Conservation (phyloP, 2,113 vertebrate genomes). For the Ophiodon elongatus region DNA sequence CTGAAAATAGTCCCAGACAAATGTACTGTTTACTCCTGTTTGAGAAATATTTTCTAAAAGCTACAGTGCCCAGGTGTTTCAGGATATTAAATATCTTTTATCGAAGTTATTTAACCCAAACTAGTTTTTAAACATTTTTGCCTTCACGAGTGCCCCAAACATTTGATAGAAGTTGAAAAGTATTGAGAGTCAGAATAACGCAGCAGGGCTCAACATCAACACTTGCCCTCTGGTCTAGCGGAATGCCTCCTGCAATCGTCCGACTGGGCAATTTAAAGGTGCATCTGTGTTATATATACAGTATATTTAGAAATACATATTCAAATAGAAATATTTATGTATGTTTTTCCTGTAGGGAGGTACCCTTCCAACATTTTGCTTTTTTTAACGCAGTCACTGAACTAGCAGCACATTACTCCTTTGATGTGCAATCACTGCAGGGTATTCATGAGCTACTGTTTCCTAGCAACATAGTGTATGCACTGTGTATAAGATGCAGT, state of each 20-base stretch:
- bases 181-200: neutral
- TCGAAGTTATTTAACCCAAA: neutral
- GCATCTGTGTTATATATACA: neutral
- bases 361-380: slow-evolving; percentile 22
- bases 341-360: neutral
- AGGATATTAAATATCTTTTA: neutral
- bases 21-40: neutral
- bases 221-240: too few species aligned
- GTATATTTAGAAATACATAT: slow-evolving; percentile 3
- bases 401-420: slow-evolving; percentile 53
- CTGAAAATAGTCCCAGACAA: neutral
- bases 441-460: slow-evolving; percentile 74
- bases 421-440: slow-evolving; percentile 66
- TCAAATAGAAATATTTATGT: neutral
- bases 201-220: neutral
- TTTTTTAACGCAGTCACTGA: slow-evolving; percentile 27
- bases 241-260: neutral
- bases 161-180: neutral
- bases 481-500: slow-evolving; percentile 49
- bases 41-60: neutral
- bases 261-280: neutral
- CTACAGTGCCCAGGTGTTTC: neutral
- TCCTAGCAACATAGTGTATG: slow-evolving; percentile 80
- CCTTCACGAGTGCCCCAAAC: neutral
- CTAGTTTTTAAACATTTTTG: neutral